phyloP scores from a whole-genome alignment of 2,113 vertebrate species.

The Hymenochirus boettgeri region DNA sequence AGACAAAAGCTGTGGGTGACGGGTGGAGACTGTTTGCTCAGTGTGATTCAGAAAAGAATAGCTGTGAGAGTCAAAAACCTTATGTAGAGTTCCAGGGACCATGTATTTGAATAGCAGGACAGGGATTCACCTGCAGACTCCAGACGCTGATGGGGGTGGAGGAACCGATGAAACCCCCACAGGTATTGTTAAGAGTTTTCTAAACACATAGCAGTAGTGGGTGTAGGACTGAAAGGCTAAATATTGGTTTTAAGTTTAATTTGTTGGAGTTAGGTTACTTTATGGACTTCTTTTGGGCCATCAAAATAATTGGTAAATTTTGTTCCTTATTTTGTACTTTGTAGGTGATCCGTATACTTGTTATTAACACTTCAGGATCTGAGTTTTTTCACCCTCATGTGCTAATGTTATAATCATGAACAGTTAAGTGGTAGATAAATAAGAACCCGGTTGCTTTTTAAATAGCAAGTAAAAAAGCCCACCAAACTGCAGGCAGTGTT shows the following conservation, averaged over 20 bases:
- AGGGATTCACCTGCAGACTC: conserved; percentile 59
- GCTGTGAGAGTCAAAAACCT: conserved; percentile 59
- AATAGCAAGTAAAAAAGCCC: background rate
- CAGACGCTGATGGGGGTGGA: conserved; percentile 42
- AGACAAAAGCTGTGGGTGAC: conserved; percentile 68
- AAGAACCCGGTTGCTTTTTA: too few relatives aligned
- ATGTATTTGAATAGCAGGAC: conserved; percentile 52
- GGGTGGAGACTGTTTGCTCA: conserved; percentile 79
- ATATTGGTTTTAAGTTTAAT: too few relatives aligned
- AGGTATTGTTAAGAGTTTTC: conserved; percentile 52
- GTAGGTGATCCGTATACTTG: too few relatives aligned
- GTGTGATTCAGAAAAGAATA: conserved; percentile 67
- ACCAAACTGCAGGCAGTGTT: background rate
- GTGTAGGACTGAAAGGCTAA: conserved; percentile 57
- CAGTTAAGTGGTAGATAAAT: too few relatives aligned
- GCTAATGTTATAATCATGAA: too few relatives aligned
- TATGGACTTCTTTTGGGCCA: too few relatives aligned
- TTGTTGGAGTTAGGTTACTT: too few relatives aligned
- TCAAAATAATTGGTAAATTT: too few relatives aligned
- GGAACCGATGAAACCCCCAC: conserved; percentile 48
- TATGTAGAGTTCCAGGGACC: conserved; percentile 51
- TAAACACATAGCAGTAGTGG: conserved; percentile 48
- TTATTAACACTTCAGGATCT: too few relatives aligned
- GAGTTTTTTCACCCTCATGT: too few relatives aligned
- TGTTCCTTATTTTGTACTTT: too few relatives aligned